Base-by-base conservation (phyloP, 2,797 vertebrate species). In the Morelia viridis region DNA sequence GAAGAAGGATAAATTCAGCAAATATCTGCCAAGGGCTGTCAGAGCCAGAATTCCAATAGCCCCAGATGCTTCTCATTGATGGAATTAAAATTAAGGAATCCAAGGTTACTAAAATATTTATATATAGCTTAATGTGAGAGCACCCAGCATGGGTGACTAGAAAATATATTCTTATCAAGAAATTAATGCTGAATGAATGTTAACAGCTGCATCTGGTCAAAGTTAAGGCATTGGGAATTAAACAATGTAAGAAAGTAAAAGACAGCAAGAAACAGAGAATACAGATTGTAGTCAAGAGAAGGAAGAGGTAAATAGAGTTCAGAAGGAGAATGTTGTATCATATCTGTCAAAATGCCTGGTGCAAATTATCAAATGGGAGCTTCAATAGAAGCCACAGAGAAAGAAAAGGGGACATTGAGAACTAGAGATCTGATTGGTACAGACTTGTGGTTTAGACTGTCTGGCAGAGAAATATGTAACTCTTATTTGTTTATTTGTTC, bases 91-190 rank as follows among this genome's bases (percentile, higher is more conserved):
- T 31, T 61, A 84, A 84, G 31, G 76, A 92, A 89, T 65, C 50
- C 87, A 92, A 89, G 71, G 91, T 92, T 88, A 84, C 60, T 76
- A 92, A 88, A 92, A 92, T 92, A 92, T 92, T 89, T 89, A 89
- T 41, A 35, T 84, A 31, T 65, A 53, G 24, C 87, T 84, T 24
- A 64, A 88, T 31, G 46, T 58, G 31, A 91, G 65, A 68, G 41
- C 87, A 65, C 17, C 10, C 24, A 50, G 26, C 90, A 76, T 58
- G 50, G 4, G n/a, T 46, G 50, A 64, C 76, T 65, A 57, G 60
- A 84, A 24, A 71, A 84, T 50, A 57, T 76, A 89, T 41, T 50
- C 41, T 57, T 64, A 26, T n/a, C 62, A 50, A 12, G 68, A 84
- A 89, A 85, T 56, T 56, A 83, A 62, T 64, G 60, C 11, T 56